phyloP scores from a whole-genome alignment of 2,113 vertebrate genomes.

The Cynopterus brachyotis region DNA sequence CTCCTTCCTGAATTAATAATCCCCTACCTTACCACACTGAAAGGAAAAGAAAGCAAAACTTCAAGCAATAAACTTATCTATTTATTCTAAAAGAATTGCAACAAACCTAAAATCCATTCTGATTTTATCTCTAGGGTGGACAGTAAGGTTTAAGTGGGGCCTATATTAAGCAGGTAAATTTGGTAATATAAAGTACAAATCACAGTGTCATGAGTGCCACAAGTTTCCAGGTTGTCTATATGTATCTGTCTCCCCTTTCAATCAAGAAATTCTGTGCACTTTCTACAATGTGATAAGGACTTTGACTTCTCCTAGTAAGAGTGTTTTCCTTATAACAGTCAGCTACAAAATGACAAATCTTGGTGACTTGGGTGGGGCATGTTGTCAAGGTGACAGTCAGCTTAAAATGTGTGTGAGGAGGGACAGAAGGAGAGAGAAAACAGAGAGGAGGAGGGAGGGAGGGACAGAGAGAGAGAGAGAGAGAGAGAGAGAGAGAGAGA shows the following conservation, averaged over 20 bases:
- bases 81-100: conserved; percentile 13
- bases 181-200: not conserved
- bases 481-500: too few species aligned
- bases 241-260: not conserved
- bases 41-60: not conserved
- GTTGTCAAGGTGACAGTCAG: not conserved
- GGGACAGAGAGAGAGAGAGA: too few species aligned
- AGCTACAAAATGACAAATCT: not conserved
- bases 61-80: not conserved
- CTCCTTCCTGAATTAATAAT: not conserved
- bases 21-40: too few species aligned
- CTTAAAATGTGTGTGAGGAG: not conserved
- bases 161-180: not conserved
- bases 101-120: not conserved
- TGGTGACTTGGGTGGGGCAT: not conserved
- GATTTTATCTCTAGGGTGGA: not conserved
- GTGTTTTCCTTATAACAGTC: not conserved
- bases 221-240: not conserved
- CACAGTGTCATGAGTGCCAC: fast-evolving
- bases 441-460: too few species aligned
- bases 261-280: not conserved
- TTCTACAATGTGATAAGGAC: not conserved
- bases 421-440: too few species aligned
- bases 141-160: not conserved
- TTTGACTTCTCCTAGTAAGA: not conserved